Percentiles rank a stretch among this genome's conserved stretches.
Conservation (phyloP, 2,888 invertebrate genomes). For the Spialia ferax region DNA sequence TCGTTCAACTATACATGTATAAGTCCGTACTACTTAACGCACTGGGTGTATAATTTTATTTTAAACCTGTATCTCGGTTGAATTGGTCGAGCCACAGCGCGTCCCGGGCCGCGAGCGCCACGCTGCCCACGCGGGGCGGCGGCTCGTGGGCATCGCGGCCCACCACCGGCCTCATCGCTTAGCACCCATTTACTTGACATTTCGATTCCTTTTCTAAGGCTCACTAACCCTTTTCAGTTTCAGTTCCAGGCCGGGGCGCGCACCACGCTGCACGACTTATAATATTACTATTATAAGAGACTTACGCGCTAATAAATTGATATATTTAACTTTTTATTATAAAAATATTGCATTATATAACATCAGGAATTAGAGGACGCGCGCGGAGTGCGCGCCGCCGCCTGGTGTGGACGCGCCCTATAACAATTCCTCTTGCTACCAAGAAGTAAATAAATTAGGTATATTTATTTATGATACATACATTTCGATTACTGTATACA, state of each 20-base stretch:
- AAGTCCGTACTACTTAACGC: conserved; percentile 54
- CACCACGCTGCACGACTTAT: conserved; percentile 48
- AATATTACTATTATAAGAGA: conserved; percentile 42
- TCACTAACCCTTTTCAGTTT: conserved; percentile 63
- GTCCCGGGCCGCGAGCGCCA: conserved; percentile 3
- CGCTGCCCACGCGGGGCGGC: conserved; percentile 10
- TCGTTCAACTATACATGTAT: conserved; percentile 58
- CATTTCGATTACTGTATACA: conserved; percentile 43
- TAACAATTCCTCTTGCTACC: conserved; percentile 42
- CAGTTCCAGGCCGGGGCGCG: conserved; percentile 51
- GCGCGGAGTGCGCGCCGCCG: conserved; percentile 44
- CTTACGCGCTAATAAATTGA: conserved; percentile 65
- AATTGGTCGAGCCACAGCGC: conserved; percentile 48
- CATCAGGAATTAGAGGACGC: conserved; percentile 41
- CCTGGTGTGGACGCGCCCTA: conserved; percentile 46
- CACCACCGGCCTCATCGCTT: conserved; percentile 58
- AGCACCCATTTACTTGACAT: conserved; percentile 70
- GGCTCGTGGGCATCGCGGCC: neutral
- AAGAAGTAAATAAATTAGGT: conserved; percentile 24
- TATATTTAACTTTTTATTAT: conserved; percentile 65
- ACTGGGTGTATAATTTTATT: conserved; percentile 61
- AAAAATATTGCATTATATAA: conserved; percentile 67
- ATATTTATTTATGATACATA: conserved; percentile 34
- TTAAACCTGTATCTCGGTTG: conserved; percentile 52
- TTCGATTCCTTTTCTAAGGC: conserved; percentile 58